Evolutionary conservation across 2,888 invertebrate genomes (phyloP).

Genomic region (Fragum sueziense): DNA sequence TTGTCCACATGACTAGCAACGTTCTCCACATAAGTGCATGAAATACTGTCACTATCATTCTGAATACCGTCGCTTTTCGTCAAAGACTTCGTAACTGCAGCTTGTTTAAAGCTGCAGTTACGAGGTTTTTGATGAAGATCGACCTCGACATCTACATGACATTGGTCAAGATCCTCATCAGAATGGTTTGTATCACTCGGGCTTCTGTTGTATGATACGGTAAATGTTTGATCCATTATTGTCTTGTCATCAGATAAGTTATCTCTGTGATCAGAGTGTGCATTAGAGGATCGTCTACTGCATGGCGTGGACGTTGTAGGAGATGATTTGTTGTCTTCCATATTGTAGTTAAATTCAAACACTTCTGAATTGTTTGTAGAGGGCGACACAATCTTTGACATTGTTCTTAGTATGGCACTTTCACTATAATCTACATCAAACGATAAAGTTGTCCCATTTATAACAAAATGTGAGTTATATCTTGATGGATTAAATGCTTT

Average conservation of each 20-base stretch:
- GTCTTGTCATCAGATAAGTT: not conserved
- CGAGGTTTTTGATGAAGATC: too few species aligned
- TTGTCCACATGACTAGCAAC: not conserved
- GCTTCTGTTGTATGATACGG: not conserved
- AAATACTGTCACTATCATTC: not conserved
- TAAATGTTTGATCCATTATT: not conserved
- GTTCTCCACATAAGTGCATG: not conserved
- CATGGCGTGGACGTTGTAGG: not conserved
- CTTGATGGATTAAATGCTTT: not conserved
- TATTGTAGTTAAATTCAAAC: too few species aligned
- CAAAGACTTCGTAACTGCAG: too few species aligned
- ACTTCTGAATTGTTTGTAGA: not conserved
- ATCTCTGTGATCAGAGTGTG: not conserved
- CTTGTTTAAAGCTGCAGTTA: too few species aligned
- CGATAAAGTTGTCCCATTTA: conserved; percentile 11
- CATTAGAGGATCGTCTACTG: not conserved
- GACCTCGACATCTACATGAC: too few species aligned
- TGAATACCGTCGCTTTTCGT: not conserved
- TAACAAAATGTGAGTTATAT: not conserved
- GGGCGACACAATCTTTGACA: not conserved
- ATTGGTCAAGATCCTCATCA: not conserved
- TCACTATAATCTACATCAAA: conserved; percentile 20
- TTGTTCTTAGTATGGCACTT: not conserved
- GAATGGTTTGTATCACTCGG: not conserved
- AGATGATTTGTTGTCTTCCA: not conserved